These are phyloP conservation scores for Entomobrya multifasciata DNA, from an alignment of 2,888 invertebrate species.

Conservation along the genomic window DNA sequence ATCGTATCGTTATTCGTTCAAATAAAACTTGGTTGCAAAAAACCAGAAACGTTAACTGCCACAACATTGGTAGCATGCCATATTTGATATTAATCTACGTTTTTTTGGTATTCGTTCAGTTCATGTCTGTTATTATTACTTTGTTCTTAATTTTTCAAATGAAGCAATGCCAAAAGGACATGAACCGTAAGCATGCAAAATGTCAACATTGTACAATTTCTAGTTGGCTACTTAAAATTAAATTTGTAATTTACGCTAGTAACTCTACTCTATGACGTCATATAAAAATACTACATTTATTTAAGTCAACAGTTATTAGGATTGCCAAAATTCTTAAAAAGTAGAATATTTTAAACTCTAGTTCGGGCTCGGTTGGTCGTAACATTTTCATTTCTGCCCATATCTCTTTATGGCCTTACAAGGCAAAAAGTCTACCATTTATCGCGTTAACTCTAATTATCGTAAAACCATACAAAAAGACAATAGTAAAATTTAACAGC, in stretches of 20 bases:
- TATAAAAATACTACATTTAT: slow-evolving; percentile 14
- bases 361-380: too few relatives aligned
- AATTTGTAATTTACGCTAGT: neutral
- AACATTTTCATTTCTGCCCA: too few relatives aligned
- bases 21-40: slow-evolving; percentile 1
- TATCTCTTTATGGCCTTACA: too few relatives aligned
- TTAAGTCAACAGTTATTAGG: too few relatives aligned
- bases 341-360: too few relatives aligned
- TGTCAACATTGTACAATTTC: neutral
- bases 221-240: neutral
- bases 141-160: slow-evolving; percentile 23
- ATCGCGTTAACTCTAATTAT: too few relatives aligned
- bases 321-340: too few relatives aligned
- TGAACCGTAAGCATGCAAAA: slow-evolving; percentile 25
- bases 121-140: slow-evolving; percentile 1
- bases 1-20: slow-evolving; percentile 4
- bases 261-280: neutral
- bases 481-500: too few relatives aligned
- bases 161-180: neutral
- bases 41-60: slow-evolving; percentile 36
- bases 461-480: too few relatives aligned
- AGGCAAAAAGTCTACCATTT: too few relatives aligned
- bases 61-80: slow-evolving; percentile 32
- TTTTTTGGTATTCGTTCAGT: too few relatives aligned
- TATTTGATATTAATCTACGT: neutral